A percentile compares a stretch with the other conserved stretches of the same genome.
phyloP scores from a whole-genome alignment of 2,888 invertebrate species.

The Cerastis leucographa region DNA sequence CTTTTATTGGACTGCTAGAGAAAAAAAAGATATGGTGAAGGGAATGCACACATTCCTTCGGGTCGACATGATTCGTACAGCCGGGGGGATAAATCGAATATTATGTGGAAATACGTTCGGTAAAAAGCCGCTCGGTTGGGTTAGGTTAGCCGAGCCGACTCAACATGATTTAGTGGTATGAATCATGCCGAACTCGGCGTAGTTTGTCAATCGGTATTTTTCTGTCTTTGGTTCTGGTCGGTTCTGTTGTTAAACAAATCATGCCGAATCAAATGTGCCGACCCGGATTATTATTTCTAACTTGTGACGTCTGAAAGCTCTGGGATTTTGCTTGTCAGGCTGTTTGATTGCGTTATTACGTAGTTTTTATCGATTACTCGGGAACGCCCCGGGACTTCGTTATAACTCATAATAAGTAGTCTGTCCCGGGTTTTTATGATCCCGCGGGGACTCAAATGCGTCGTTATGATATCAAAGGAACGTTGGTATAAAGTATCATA shows the following conservation, averaged over 20 bases:
- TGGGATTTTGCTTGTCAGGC: constrained; percentile 5
- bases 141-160: background rate
- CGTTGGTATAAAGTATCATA: background rate
- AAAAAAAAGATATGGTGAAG: too few relatives aligned
- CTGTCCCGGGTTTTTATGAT: constrained; percentile 35
- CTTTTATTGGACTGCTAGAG: background rate
- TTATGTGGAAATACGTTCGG: background rate
- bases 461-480: constrained; percentile 34
- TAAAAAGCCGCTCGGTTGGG: background rate
- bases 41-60: background rate
- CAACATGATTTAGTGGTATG: background rate
- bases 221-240: background rate
- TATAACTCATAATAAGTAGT: constrained; percentile 53
- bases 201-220: background rate
- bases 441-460: constrained; percentile 38
- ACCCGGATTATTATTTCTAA: background rate
- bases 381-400: constrained; percentile 38
- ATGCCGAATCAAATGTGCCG: background rate
- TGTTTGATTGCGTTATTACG: constrained; percentile 29
- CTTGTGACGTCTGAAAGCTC: constrained; percentile 15
- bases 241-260: background rate
- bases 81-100: background rate
- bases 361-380: constrained; percentile 49
- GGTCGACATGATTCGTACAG: background rate
- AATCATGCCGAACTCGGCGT: background rate